These are phyloP conservation scores for Clarias macrocephalus DNA, from an alignment of 2,113 vertebrate species.

Conservation along the genomic window DNA sequence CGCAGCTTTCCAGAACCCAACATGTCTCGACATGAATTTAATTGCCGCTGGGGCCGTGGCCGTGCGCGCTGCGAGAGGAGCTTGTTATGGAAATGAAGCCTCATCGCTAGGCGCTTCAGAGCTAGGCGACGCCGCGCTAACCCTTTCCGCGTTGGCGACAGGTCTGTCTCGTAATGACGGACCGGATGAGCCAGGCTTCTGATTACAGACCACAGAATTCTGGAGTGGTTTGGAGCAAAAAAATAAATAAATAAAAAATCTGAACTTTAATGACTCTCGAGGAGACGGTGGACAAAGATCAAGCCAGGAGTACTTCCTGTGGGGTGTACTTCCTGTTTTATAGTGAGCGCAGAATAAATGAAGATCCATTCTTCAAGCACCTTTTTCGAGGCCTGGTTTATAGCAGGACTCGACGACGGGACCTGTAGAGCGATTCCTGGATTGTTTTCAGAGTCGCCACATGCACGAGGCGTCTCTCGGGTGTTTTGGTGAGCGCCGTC, in stretches of 20 bases:
- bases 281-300: not conserved
- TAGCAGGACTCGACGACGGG: not conserved
- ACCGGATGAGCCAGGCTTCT: not conserved
- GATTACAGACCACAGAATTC: not conserved
- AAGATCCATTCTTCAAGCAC: not conserved
- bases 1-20: conserved; percentile 65
- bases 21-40: conserved; percentile 80
- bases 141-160: conserved; percentile 38
- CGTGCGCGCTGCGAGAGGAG: conserved; percentile 67
- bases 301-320: not conserved
- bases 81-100: conserved; percentile 74
- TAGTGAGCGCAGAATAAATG: not conserved
- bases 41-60: conserved; percentile 75
- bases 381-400: not conserved
- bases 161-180: not conserved
- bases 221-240: not conserved
- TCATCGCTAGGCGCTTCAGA: conserved; percentile 58
- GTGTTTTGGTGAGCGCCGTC: not conserved
- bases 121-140: conserved; percentile 53
- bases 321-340: not conserved
- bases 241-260: not conserved
- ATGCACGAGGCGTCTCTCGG: not conserved
- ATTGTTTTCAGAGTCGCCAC: not conserved
- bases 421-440: not conserved
- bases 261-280: not conserved